phyloP scores from a whole-genome alignment of 2,113 vertebrate genomes.

The Catharus fuscescens region DNA sequence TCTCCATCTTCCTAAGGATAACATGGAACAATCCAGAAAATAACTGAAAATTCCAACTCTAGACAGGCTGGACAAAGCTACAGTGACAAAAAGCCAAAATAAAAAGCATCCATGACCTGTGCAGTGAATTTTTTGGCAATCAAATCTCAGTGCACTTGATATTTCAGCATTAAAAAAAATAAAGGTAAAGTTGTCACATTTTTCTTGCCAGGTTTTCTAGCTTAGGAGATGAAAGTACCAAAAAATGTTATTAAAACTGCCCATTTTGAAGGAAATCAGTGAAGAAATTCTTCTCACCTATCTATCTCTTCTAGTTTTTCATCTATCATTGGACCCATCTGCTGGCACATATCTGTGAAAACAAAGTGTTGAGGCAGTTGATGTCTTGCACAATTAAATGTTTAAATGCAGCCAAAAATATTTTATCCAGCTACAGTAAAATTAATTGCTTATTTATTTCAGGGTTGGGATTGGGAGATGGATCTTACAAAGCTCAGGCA shows the following conservation, averaged over 20 bases:
- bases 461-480: not conserved
- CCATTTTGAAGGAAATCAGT: not conserved
- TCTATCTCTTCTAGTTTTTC: slow-evolving; percentile 96
- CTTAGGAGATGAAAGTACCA: not conserved
- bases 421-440: not conserved
- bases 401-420: not conserved
- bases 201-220: not conserved
- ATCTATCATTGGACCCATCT: slow-evolving; percentile 98
- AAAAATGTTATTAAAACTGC: not conserved
- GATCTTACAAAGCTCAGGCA: not conserved
- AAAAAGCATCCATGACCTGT: not conserved
- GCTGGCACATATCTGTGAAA: slow-evolving; percentile 90
- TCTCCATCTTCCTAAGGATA: not conserved
- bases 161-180: not conserved
- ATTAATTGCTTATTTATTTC: not conserved
- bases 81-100: not conserved
- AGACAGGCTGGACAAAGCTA: not conserved
- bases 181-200: not conserved
- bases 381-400: not conserved
- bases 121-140: not conserved
- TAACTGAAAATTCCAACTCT: not conserved
- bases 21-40: too few relatives aligned
- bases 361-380: slow-evolving; percentile 9
- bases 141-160: not conserved
- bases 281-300: slow-evolving; percentile 76